Conservation (phyloP, 2,797 vertebrate species). For the Pipistrellus pipistrellus region DNA sequence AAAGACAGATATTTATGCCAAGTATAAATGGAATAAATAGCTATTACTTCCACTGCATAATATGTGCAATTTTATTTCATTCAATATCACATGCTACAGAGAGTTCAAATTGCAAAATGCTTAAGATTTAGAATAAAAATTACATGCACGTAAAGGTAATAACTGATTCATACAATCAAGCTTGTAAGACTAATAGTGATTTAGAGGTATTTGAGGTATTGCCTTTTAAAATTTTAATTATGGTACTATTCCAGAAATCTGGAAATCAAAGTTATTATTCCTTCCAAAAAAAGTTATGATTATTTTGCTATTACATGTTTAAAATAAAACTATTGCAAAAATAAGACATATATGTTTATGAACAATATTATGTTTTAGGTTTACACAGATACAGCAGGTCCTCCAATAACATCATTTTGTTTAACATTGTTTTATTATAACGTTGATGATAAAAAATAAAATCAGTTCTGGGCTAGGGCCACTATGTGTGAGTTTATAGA, state of each 20-base stretch:
- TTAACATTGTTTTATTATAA: background rate
- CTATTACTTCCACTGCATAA: conserved; percentile 38
- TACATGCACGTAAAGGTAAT: conserved; percentile 18
- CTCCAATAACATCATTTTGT: background rate
- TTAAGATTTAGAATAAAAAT: conserved; percentile 67
- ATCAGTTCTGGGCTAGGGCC: background rate
- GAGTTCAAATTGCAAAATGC: conserved; percentile 44
- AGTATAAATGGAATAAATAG: conserved; percentile 59
- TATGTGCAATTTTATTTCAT: conserved; percentile 64
- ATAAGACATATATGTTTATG: background rate
- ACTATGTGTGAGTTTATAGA: background rate
- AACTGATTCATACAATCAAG: conserved; percentile 26
- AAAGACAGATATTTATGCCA: conserved; percentile 54
- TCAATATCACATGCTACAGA: background rate
- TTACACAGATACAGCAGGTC: background rate
- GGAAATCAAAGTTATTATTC: conserved; percentile 33
- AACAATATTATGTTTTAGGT: conserved; percentile 31
- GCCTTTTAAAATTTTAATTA: conserved; percentile 51
- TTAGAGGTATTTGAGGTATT: conserved; percentile 33
- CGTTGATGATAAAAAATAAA: background rate
- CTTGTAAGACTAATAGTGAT: conserved; percentile 50
- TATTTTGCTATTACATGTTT: conserved; percentile 48
- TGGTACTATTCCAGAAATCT: conserved; percentile 3
- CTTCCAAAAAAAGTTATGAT: background rate
- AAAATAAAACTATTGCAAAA: conserved; percentile 56